Base-by-base conservation (phyloP, 1,140 invertebrate species). In the Drosophila mauritiana region DNA sequence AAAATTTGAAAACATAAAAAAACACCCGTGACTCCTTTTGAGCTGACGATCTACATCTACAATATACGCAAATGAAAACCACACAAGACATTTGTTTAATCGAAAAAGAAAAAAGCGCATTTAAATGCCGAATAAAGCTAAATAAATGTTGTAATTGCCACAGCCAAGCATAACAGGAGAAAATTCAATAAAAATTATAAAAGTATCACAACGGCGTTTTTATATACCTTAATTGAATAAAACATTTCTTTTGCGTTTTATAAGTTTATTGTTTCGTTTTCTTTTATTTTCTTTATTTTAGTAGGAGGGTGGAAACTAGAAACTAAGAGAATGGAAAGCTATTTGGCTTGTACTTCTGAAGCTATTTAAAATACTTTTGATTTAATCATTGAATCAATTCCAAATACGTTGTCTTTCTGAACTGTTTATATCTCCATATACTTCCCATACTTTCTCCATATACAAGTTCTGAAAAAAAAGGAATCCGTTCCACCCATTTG, bases 71-170 rank as follows among this genome's bases (percentile, higher is more conserved):
- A 56, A 76, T 11, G 20, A 46, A 45, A 55, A 15, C 25, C 34
- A 34, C 51, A 49, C 3, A 31, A 10, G 22, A 25, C 22, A 40
- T 53, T 52, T 68, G 67, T 69, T 70, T 56, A 70, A 67, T 65
- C 25, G 36, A 20, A 68, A 68, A 64, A 52, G 36, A 25, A 46
- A 70, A 25, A 46, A 70, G 56, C 34, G 22, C 51, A 69, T 40
- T 69, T 56, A n/a, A 68, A 36, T 46, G 63, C 63, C 37, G 42
- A 69, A 48, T 58, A 61, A 58, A 75, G 48, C 55, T 51, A 69
- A 70, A 46, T 79, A 49, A 75, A 88, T 86, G 75, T 88, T 88
- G 83, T 86, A 86, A 82, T 86, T 78, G 68, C 59, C 62, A 81
- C 55, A 76, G 76, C 57, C 53, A 49, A 61, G 61, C 22, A 75